Percentiles rank a stretch among this genome's conserved stretches.
Evolutionary conservation across 2,888 invertebrate species (phyloP).

Genomic region (Boloria selene): DNA sequence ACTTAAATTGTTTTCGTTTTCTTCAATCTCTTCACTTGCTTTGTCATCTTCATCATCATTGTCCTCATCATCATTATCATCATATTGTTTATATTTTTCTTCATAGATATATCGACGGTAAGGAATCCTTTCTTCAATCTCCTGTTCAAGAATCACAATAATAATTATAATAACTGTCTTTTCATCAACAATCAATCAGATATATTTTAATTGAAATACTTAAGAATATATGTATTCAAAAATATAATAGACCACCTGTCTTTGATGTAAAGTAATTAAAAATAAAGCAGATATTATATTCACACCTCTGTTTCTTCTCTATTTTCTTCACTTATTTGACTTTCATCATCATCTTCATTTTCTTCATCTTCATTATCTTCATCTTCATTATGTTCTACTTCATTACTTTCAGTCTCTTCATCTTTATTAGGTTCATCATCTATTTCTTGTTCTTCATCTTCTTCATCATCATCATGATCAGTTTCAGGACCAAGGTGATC

Average conservation of each 20-base stretch:
- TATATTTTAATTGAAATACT: no score
- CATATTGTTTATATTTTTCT: conserved; percentile 44
- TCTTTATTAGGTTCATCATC: conserved; percentile 50
- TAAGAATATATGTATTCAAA: no score
- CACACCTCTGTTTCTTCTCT: conserved; percentile 37
- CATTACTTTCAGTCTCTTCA: conserved; percentile 49
- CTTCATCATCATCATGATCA: conserved; percentile 48
- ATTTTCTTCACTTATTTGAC: conserved; percentile 45
- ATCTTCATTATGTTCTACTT: conserved; percentile 45
- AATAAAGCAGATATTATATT: not conserved
- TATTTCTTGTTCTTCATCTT: conserved; percentile 48
- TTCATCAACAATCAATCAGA: no score
- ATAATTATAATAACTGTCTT: conserved; percentile 3
- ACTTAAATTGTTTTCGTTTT: conserved; percentile 46
- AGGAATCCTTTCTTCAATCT: conserved; percentile 23
- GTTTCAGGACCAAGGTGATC: conserved; percentile 46
- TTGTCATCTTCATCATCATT: conserved; percentile 48
- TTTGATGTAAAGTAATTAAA: not conserved
- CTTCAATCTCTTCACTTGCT: conserved; percentile 46
- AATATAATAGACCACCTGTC: not conserved
- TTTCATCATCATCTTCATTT: conserved; percentile 46
- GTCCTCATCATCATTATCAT: conserved; percentile 46
- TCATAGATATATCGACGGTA: conserved; percentile 43
- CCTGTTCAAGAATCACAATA: conserved; percentile 27
- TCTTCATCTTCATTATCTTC: conserved; percentile 46